Evolutionary conservation across 1,140 invertebrate species (phyloP), one percentile per base, ranked within the genome.

Genomic region (Drosophila nebulosa): DNA sequence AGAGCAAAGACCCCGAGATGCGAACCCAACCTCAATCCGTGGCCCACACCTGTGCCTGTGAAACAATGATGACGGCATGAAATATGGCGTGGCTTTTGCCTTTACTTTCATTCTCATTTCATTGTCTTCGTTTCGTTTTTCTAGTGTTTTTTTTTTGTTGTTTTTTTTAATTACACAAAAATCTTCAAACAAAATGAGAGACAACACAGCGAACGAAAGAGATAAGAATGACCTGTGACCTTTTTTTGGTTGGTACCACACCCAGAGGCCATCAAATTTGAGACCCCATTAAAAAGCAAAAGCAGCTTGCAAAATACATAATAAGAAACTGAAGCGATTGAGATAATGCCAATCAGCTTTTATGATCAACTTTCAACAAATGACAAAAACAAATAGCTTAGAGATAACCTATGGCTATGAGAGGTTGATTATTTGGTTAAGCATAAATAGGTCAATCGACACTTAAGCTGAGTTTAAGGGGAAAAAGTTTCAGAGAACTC

Each of bases 131-230:
- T 60, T 50, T 27, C 12, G 10, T 35, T 50, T 30, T 30, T 26
- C 2, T n/a, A n/a, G n/a, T n/a, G 24, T 26, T 26, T 4, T n/a
- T 42, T 53, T 64, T 60, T 26, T 4, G 10, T 42, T 53, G 62
- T 60, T 58, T 6, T 69, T 86, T 88, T 86, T 86, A 86, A 86
- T 86, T 86, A 88, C 83, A 63, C 56, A 57, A 78, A 78, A 81
- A 78, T 88, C 83, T 86, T 65, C 18, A 53, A 24, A 55, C 14
- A 10, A 16, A 18, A 30, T 30, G 26, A 56, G 14, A 55, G 12
- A 10, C 39, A 72, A 12, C 59, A 50, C 50, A 26, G 58, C 22
- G 12, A 22, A 26, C 3, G 10, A 51, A n/a, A n/a, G 26, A 68
- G 80, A 81, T 86, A 86, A 81, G 61, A 69, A 30, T 32, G 53